phyloP scores from a whole-genome alignment of 2,113 vertebrate species.

The Struthio camelus region DNA sequence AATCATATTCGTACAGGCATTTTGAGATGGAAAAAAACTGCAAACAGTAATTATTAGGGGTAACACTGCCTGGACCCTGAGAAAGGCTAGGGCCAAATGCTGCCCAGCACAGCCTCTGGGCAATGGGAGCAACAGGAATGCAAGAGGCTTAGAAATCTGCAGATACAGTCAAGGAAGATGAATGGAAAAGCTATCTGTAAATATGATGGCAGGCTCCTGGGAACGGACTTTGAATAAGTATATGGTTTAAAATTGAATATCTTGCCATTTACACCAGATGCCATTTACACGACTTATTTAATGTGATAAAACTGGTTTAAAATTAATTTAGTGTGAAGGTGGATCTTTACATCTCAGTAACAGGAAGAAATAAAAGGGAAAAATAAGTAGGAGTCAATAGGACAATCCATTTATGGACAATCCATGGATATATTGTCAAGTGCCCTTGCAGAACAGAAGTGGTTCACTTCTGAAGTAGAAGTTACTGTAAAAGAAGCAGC shows the following conservation, averaged over 20 bases:
- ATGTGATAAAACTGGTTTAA: background rate
- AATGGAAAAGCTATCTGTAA: background rate
- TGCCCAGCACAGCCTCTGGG: too few relatives aligned
- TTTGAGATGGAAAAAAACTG: background rate
- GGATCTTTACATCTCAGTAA: background rate
- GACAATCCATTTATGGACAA: background rate
- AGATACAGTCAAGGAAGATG: background rate
- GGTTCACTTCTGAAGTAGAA: background rate
- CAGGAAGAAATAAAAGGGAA: background rate
- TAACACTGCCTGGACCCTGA: too few relatives aligned
- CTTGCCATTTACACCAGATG: background rate
- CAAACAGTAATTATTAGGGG: background rate
- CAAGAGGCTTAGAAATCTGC: background rate
- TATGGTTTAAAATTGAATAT: background rate
- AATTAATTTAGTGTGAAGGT: background rate
- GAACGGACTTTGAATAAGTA: background rate
- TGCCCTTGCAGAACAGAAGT: background rate
- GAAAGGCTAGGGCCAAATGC: accelerated
- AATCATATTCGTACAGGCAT: background rate
- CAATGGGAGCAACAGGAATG: background rate
- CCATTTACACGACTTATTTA: background rate
- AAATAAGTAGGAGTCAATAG: background rate
- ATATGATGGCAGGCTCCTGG: background rate
- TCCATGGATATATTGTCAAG: background rate
- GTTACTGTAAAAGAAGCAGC: background rate